Evolutionary conservation across 2,888 invertebrate species (phyloP).

Genomic region (Agrochola lychnidis): DNA sequence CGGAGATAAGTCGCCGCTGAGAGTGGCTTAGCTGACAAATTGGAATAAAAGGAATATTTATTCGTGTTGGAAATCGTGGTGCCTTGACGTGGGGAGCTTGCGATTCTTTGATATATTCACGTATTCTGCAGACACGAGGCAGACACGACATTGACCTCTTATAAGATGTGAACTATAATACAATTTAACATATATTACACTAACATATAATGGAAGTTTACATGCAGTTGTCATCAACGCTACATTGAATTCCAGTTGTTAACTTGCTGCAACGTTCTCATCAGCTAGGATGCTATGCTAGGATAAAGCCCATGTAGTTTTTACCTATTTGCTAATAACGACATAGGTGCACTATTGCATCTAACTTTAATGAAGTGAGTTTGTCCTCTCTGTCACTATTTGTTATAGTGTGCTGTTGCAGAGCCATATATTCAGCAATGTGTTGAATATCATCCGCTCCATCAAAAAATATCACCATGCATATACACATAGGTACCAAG

Average conservation of each 20-base stretch:
- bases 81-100: constrained; percentile 71
- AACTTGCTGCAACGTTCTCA: neutral
- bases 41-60: constrained; percentile 91
- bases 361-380: neutral
- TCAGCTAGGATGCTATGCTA: too few relatives aligned
- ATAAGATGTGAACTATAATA: constrained; percentile 46
- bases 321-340: neutral
- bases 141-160: constrained; percentile 68
- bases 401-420: neutral
- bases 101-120: constrained; percentile 77
- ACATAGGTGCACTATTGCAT: neutral
- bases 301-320: too few relatives aligned
- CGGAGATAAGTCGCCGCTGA: constrained; percentile 89
- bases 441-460: too few relatives aligned
- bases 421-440: neutral
- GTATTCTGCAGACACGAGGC: constrained; percentile 72
- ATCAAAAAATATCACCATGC: too few relatives aligned
- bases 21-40: constrained; percentile 91
- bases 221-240: neutral
- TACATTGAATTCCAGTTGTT: neutral
- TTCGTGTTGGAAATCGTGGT: constrained; percentile 83
- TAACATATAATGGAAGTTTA: constrained; percentile 3
- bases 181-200: constrained; percentile 29
- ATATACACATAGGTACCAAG: too few relatives aligned
- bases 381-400: neutral